phyloP scores from a whole-genome alignment of 2,113 vertebrate genomes.

The Clinocottus analis region DNA sequence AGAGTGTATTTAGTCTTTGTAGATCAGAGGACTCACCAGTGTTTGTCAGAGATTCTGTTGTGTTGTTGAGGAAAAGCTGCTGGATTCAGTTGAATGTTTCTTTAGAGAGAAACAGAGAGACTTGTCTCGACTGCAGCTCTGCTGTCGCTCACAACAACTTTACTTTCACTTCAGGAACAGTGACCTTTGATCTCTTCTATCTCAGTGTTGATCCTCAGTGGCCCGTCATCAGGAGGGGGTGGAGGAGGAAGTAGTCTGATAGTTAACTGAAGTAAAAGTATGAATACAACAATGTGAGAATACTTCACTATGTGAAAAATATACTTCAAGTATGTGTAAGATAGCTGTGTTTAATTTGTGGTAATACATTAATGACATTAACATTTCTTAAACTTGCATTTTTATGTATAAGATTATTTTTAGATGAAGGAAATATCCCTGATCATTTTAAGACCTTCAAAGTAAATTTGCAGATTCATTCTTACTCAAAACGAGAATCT shows the following conservation, averaged over 20 bases:
- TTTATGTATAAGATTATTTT: no score
- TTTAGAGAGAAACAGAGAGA: neutral
- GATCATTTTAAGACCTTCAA: no score
- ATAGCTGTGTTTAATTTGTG: no score
- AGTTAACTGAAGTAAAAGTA: neutral
- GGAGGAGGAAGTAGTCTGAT: neutral
- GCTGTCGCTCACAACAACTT: neutral
- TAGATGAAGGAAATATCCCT: no score
- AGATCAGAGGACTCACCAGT: constrained; percentile 14
- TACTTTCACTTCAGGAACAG: neutral
- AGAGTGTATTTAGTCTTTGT: neutral
- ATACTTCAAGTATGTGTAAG: no score
- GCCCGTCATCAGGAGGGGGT: neutral
- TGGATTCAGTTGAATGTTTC: neutral
- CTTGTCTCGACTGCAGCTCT: neutral
- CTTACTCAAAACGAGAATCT: no score
- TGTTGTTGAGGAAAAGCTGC: neutral
- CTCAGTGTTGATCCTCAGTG: neutral
- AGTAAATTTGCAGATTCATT: no score
- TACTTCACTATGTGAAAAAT: no score
- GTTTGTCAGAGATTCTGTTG: neutral
- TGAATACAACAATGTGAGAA: neutral
- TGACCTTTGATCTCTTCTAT: neutral
- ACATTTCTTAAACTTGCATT: no score
- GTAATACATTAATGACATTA: no score